Conservation (phyloP, 2,888 invertebrate species). For the Allacma fusca region DNA sequence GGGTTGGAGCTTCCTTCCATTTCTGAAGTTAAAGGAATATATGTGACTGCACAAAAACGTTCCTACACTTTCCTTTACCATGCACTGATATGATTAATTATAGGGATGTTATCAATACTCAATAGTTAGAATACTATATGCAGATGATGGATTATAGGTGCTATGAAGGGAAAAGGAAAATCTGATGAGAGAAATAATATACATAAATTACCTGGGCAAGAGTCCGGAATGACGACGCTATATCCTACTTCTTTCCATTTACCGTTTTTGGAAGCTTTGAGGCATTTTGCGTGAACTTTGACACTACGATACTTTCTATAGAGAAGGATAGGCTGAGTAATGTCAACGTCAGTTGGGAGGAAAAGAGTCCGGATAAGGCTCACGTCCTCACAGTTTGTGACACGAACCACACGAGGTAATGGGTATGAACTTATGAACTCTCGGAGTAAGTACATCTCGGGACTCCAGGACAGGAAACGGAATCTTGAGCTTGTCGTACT, state of each 20-base stretch:
- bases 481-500: slow-evolving; percentile 58
- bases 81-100: no score
- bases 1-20: no score
- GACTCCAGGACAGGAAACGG: slow-evolving; percentile 58
- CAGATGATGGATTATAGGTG: no score
- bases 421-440: slow-evolving; percentile 56
- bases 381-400: slow-evolving; percentile 59
- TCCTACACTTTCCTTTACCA: no score
- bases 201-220: slow-evolving; percentile 73
- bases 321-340: slow-evolving; percentile 70
- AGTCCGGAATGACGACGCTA: slow-evolving; percentile 71
- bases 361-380: slow-evolving; percentile 54
- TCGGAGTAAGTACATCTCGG: slow-evolving; percentile 54
- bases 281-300: slow-evolving; percentile 72
- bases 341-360: slow-evolving; percentile 62
- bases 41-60: no score
- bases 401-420: slow-evolving; percentile 58
- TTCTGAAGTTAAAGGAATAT: no score
- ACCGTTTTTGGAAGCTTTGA: slow-evolving; percentile 62
- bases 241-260: slow-evolving; percentile 66
- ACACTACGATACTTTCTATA: slow-evolving; percentile 72
- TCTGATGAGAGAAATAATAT: no score
- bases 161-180: no score
- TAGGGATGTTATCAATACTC: no score
- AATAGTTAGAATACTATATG: no score